Conservation (phyloP, 2,888 invertebrate species). For the Parnassius apollo region DNA sequence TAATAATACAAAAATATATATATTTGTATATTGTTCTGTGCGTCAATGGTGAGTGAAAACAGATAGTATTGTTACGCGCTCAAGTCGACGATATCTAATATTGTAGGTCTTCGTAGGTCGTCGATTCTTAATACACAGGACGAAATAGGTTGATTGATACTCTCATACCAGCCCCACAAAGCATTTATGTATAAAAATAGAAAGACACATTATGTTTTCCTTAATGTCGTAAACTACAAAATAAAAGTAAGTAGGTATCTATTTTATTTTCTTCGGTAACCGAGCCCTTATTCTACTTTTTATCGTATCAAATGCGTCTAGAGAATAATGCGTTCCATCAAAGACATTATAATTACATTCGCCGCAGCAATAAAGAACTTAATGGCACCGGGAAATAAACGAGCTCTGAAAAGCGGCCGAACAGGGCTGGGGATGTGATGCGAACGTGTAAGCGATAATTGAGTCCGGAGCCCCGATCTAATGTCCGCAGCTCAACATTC, state of each 20-base stretch:
- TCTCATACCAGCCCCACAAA: too few relatives aligned
- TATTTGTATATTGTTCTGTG: too few relatives aligned
- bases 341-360: slow-evolving; percentile 19
- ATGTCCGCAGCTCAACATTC: slow-evolving; percentile 33
- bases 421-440: slow-evolving; percentile 2
- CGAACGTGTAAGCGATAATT: slow-evolving; percentile 22
- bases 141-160: too few relatives aligned
- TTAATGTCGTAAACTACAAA: background rate
- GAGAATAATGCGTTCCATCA: slow-evolving; percentile 16
- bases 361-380: slow-evolving; percentile 15
- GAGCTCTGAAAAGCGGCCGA: slow-evolving; percentile 11
- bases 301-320: slow-evolving; percentile 11
- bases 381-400: slow-evolving; percentile 25
- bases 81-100: too few relatives aligned
- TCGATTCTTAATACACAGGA: too few relatives aligned
- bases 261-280: background rate
- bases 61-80: too few relatives aligned
- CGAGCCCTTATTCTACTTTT: slow-evolving; percentile 3
- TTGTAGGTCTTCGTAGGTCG: too few relatives aligned
- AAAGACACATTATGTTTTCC: too few relatives aligned
- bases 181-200: too few relatives aligned
- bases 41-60: too few relatives aligned
- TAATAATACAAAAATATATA: too few relatives aligned
- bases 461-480: slow-evolving; percentile 14
- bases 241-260: background rate